Percentiles rank a stretch among this genome's conserved stretches.
phyloP scores from a whole-genome alignment of 2,888 invertebrate species.

The Trichopoda pennipes region DNA sequence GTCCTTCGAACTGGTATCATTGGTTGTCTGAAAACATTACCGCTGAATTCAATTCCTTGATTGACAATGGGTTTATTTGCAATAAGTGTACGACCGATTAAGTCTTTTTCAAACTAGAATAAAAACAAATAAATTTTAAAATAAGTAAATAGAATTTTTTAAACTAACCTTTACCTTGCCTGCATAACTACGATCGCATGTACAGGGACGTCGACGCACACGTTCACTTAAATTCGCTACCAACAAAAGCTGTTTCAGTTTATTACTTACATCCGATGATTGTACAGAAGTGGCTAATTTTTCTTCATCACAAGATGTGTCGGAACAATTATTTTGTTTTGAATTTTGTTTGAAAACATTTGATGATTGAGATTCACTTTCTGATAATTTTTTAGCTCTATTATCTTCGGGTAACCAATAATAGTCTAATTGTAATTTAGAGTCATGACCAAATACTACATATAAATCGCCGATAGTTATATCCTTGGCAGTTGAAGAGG shows the following conservation, averaged over 20 bases:
- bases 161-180: constrained; percentile 72
- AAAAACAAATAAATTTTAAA: constrained; percentile 5
- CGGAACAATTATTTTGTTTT: constrained; percentile 55
- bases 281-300: constrained; percentile 74
- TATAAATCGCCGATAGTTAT: constrained; percentile 94
- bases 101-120: constrained; percentile 73
- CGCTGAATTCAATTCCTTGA: constrained; percentile 55
- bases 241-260: constrained; percentile 79
- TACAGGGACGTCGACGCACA: constrained; percentile 78
- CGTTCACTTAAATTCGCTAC: constrained; percentile 80
- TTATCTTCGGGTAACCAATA: constrained; percentile 83
- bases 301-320: constrained; percentile 74
- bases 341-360: constrained; percentile 27
- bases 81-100: constrained; percentile 73
- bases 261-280: constrained; percentile 76
- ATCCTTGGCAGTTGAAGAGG: constrained; percentile 87
- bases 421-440: constrained; percentile 89
- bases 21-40: constrained; percentile 75
- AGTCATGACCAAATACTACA: constrained; percentile 88
- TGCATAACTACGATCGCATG: constrained; percentile 76
- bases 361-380: constrained; percentile 37
- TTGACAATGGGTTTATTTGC: constrained; percentile 73
- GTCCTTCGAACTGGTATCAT: constrained; percentile 76
- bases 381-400: neutral
- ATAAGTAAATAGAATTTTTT: constrained; percentile 2